Conservation (phyloP, 2,113 vertebrate genomes). For the Nanorana parkeri region DNA sequence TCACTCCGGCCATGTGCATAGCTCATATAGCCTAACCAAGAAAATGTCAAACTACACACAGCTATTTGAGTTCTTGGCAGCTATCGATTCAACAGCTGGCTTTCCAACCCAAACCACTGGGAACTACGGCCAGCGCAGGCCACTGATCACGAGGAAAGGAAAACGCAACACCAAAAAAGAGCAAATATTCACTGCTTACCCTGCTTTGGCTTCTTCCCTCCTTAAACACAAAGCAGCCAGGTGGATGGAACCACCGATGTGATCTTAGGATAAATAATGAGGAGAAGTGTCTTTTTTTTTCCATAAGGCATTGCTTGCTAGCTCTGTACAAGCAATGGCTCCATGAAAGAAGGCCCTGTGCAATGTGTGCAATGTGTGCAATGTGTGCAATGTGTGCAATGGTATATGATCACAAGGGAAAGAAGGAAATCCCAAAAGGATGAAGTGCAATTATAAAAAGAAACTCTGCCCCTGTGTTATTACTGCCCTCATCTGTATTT, state of each 20-base stretch:
- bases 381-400: too few relatives aligned
- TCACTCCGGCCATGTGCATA: neutral
- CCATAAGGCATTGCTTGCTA: slow-evolving; percentile 1
- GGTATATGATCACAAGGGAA: neutral
- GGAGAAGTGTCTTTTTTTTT: slow-evolving; percentile 10
- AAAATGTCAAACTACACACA: neutral
- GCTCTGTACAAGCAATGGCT: neutral
- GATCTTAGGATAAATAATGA: slow-evolving; percentile 2
- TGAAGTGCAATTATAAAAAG: too few relatives aligned
- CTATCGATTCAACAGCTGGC: neutral
- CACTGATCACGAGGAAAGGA: neutral
- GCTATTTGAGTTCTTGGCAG: slow-evolving; percentile 1
- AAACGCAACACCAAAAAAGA: slow-evolving; percentile 1
- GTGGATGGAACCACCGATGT: neutral
- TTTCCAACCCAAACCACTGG: neutral
- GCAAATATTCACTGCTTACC: neutral
- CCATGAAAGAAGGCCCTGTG: slow-evolving; percentile 12
- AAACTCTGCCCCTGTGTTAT: neutral
- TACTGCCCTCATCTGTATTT: neutral
- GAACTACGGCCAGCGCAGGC: neutral
- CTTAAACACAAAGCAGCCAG: slow-evolving; percentile 7
- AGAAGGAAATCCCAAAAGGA: slow-evolving; percentile 3
- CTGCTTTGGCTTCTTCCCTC: slow-evolving; percentile 5
- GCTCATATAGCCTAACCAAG: neutral
- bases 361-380: too few relatives aligned